phyloP scores from a whole-genome alignment of 2,113 vertebrate genomes.

The Cariama cristata region DNA sequence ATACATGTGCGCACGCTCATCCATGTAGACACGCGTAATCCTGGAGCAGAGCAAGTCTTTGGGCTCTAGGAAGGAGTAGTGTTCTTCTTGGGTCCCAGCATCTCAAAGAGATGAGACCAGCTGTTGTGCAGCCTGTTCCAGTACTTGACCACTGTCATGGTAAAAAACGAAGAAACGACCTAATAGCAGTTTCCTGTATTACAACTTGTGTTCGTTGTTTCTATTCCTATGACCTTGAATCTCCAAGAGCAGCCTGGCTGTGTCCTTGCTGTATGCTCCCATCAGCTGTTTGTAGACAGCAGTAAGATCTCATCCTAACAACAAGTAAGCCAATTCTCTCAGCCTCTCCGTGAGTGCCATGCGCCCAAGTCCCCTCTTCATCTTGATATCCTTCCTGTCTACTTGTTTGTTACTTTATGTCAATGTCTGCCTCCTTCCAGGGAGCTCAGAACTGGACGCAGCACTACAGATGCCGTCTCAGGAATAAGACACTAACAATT shows the following conservation, averaged over 20 bases:
- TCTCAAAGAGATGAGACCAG: neutral
- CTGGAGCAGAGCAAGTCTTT: neutral
- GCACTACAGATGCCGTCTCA: neutral
- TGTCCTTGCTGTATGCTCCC: neutral
- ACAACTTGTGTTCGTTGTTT: neutral
- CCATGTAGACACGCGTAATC: accelerated
- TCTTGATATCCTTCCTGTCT: neutral
- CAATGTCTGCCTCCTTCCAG: neutral
- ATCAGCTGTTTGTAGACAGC: neutral
- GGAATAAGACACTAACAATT: too few relatives aligned
- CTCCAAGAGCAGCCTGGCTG: neutral
- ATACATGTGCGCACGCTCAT: accelerated
- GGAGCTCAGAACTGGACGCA: neutral
- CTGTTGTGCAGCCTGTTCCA: neutral
- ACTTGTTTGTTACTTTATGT: neutral
- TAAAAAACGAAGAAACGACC: accelerated
- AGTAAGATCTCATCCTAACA: neutral
- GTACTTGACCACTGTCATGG: neutral
- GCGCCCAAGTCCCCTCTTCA: neutral
- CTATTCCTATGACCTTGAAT: neutral
- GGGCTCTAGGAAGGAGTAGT: neutral
- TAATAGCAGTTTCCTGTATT: neutral
- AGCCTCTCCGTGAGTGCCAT: neutral
- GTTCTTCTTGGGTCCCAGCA: neutral
- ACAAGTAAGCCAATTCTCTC: neutral